Evolutionary conservation across 2,888 invertebrate genomes (phyloP), one percentile per base, ranked within the genome.

Genomic region (Harpalus rubripes): DNA sequence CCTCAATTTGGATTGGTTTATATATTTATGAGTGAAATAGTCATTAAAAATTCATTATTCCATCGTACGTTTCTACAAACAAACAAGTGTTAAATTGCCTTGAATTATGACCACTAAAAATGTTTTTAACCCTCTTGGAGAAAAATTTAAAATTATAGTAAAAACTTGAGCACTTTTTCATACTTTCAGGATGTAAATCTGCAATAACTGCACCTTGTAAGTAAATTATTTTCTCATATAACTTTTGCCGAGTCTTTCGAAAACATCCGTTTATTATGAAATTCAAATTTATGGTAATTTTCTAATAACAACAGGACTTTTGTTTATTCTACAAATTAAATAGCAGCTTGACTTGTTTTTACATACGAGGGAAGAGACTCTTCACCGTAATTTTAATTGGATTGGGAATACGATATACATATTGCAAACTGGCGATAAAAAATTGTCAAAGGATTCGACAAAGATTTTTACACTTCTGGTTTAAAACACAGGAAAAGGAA

Each of bases 221-320:
- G 44, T 44, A 44, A 72, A 41, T 72, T 44, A 72, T 44, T 16
- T 74, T 8, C 72, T 44, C 72, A 74, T 74, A 41, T 8, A 44
- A 74, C 41, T 74, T 44, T 44, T 22, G 10, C 7, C n/a, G 10
- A 5, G 63, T 10, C 26, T 26, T 44, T 18, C 18, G 44, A 44
- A 44, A 74, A 18, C 44, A 44, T 72, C 12, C 68, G 41, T 72
- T 72, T 72, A 72, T 41, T 68, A 74, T 18, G 44, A 74, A 44
- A 44, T 68, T 41, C 39, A 68, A 68, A 68, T 65, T 22, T 65
- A 65, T 68, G 68, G 32, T 68, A 68, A 68, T 68, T 68, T 7
- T 22, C 63, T 22, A 26, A 26, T 63, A 63, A 63, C 12, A 32
- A 41, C 32, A 68, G 32, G 68, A 32, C 41, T 39, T 39, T 39